Base-by-base conservation (phyloP, 2,888 invertebrate genomes). In the Gandaritis pyraliata region DNA sequence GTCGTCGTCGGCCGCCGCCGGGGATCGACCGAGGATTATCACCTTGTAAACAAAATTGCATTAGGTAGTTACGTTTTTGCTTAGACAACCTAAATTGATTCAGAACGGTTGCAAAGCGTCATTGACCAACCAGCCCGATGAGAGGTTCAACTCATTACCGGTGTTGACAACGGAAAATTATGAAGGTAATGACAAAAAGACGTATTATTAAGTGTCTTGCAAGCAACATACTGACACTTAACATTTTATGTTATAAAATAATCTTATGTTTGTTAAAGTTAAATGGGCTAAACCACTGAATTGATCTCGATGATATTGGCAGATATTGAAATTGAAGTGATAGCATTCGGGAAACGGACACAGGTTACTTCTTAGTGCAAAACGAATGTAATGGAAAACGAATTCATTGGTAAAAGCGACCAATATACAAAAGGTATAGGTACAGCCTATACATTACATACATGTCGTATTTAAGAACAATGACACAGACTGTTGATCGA, bases 1-100 rank as follows among this genome's bases (percentile, higher is more conserved):
- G 48, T 15, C 41, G 43, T 29, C 18, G 83, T 76, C 84, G 80
- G n/a, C n/a, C n/a, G 73, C 75, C 74, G 81, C 77, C 77, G 76
- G 78, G 84, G 85, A 74, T 75, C 79, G 75, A 75, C 80, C 76
- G 76, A 72, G 85, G 85, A 86, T 88, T 87, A 90, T 85, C 90
- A 83, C 85, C 83, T 85, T 88, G 89, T 90, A 90, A 90, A 90
- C 90, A 88, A 87, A 85, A 88, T 88, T 83, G 87, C 85, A 84
- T 85, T 85, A 16, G 43, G 43, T 43, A 83, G 80, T 72, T 73
- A 79, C 72, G 74, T 78, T 83, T 83, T 80, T 81, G 80, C 52
- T 64, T 45, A 52, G 59, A 52, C 47, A 54, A 57, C 23, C 33
- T 48, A n/a, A 45, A 49, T 39, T 38, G 41, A 51, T 54, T 51